These are phyloP conservation scores for Rhinogobius similis DNA, from an alignment of 2,113 vertebrate genomes.

Conservation along the genomic window DNA sequence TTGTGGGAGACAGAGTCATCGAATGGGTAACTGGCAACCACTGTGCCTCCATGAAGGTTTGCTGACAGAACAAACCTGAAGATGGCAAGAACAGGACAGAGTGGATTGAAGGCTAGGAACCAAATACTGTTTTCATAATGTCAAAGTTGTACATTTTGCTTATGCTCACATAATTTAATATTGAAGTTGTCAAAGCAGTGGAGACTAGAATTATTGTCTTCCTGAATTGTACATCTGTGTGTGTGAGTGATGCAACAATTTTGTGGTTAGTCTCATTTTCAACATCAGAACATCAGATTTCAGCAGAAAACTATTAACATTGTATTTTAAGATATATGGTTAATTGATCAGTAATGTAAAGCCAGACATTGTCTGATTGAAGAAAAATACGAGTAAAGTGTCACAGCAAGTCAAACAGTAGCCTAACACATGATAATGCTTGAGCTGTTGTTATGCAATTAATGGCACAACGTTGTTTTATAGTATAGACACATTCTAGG, in stretches of 20 bases:
- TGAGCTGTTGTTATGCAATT: background rate
- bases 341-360: background rate
- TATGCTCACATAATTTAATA: background rate
- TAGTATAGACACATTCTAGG: background rate
- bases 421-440: too few species aligned
- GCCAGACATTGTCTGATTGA: too few species aligned
- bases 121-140: background rate
- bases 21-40: constrained; percentile 97
- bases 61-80: constrained; percentile 93
- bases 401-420: too few species aligned
- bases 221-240: too few species aligned
- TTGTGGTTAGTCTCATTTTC: too few species aligned
- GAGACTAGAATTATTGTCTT: too few species aligned
- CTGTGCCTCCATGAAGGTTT: constrained; percentile 93
- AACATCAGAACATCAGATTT: too few species aligned
- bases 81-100: background rate
- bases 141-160: background rate
- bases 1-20: constrained; percentile 87
- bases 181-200: too few species aligned
- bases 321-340: background rate
- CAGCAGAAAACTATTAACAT: background rate
- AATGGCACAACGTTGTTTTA: background rate
- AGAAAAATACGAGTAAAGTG: too few species aligned
- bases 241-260: too few species aligned
- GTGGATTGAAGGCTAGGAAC: background rate